phyloP scores from a whole-genome alignment of 2,888 invertebrate genomes.

The Diaphora mendica region DNA sequence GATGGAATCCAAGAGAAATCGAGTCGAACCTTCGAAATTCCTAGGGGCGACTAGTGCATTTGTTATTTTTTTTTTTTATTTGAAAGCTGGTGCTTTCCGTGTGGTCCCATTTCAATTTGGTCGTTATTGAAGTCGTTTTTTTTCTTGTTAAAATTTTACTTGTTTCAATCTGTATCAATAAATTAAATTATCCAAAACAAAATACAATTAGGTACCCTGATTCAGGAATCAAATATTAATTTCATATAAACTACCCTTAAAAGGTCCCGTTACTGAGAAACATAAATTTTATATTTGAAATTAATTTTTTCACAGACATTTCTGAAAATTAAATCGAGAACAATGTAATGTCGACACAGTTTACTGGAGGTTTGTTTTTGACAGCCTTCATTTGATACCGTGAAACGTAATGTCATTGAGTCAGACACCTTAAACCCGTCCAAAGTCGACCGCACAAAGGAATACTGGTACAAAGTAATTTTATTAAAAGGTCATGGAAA shows the following conservation, averaged over 20 bases:
- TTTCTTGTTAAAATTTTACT: too few relatives aligned
- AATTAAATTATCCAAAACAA: background rate
- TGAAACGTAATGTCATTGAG: constrained; percentile 46
- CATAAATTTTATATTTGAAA: constrained; percentile 1
- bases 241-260: background rate
- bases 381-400: constrained; percentile 50
- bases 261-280: background rate
- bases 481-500: constrained; percentile 6
- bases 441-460: constrained; percentile 12
- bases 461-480: constrained; percentile 3
- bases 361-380: constrained; percentile 48
- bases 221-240: background rate
- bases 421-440: constrained; percentile 12
- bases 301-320: constrained; percentile 4
- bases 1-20: too few relatives aligned
- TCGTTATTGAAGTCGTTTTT: too few relatives aligned
- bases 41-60: too few relatives aligned
- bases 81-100: too few relatives aligned
- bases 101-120: too few relatives aligned
- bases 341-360: constrained; percentile 42
- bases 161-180: too few relatives aligned
- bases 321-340: constrained; percentile 29
- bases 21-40: too few relatives aligned
- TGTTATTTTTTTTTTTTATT: too few relatives aligned
- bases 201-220: background rate